These are phyloP conservation scores for Ridgeia piscesae DNA, from an alignment of 1,140 invertebrate species.

Conservation along the genomic window DNA sequence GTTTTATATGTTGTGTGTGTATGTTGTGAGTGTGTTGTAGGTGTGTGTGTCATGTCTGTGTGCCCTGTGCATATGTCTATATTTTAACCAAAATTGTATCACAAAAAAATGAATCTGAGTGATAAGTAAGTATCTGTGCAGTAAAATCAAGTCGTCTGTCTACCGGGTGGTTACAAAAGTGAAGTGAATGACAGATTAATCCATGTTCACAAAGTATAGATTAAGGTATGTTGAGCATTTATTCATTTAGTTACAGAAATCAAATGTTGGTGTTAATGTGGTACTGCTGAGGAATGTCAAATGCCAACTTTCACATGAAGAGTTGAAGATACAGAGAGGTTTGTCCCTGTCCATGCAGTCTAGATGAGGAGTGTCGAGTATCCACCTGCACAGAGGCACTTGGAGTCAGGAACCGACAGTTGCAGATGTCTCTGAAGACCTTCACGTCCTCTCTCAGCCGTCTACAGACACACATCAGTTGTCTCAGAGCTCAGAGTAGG, in stretches of 20 bases:
- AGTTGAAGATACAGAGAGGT: not conserved
- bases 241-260: too few relatives aligned
- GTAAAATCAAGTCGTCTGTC: not conserved
- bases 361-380: not conserved
- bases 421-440: not conserved
- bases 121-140: not conserved
- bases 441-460: not conserved
- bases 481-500: not conserved
- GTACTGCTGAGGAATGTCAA: not conserved
- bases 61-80: too few relatives aligned
- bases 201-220: not conserved
- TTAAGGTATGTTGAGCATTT: too few relatives aligned
- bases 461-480: not conserved
- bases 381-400: not conserved
- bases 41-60: too few relatives aligned
- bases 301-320: too few relatives aligned
- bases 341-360: not conserved
- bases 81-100: too few relatives aligned
- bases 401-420: not conserved
- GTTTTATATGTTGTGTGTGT: too few relatives aligned
- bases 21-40: too few relatives aligned
- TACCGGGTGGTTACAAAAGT: not conserved
- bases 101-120: too few relatives aligned
- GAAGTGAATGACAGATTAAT: not conserved
- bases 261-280: not conserved